These are phyloP conservation scores for Argyresthia albistria DNA, from an alignment of 2,888 invertebrate species.

Conservation along the genomic window DNA sequence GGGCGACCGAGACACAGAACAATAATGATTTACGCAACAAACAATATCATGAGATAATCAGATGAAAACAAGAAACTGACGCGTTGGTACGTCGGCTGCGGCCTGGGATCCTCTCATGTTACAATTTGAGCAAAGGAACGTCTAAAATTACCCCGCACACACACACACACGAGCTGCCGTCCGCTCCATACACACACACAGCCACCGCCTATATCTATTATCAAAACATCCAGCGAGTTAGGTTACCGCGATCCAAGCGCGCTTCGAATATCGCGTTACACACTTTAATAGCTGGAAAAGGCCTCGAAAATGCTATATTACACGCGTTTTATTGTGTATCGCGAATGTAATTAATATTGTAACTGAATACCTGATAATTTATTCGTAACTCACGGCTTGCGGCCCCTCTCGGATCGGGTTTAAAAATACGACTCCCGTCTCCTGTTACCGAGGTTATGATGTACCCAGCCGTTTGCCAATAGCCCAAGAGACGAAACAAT, in stretches of 20 bases:
- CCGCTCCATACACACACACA: conserved; percentile 44
- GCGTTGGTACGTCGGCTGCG: conserved; percentile 48
- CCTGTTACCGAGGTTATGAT: conserved; percentile 48
- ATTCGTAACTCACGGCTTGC: conserved; percentile 42
- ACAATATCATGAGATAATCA: conserved; percentile 47
- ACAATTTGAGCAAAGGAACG: conserved; percentile 72
- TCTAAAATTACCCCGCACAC: conserved; percentile 70
- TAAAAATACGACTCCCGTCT: conserved; percentile 65
- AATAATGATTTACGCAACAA: conserved; percentile 23
- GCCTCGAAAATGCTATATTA: conserved; percentile 72
- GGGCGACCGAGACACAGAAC: conserved; percentile 21
- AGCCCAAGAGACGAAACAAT: conserved; percentile 45
- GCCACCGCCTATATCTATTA: conserved; percentile 67
- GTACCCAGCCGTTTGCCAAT: conserved; percentile 60
- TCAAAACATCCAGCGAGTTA: conserved; percentile 70
- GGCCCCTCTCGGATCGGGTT: conserved; percentile 53
- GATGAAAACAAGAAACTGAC: conserved; percentile 68
- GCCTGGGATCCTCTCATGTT: conserved; percentile 68
- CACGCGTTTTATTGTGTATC: conserved; percentile 69
- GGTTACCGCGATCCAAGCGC: conserved; percentile 71
- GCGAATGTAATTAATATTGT: conserved; percentile 69
- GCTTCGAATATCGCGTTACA: conserved; percentile 70
- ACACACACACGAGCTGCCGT: conserved; percentile 28
- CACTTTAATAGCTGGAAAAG: conserved; percentile 73
- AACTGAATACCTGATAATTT: conserved; percentile 61